Conservation (phyloP, 2,113 vertebrate species). For the Aegotheles bennettii region DNA sequence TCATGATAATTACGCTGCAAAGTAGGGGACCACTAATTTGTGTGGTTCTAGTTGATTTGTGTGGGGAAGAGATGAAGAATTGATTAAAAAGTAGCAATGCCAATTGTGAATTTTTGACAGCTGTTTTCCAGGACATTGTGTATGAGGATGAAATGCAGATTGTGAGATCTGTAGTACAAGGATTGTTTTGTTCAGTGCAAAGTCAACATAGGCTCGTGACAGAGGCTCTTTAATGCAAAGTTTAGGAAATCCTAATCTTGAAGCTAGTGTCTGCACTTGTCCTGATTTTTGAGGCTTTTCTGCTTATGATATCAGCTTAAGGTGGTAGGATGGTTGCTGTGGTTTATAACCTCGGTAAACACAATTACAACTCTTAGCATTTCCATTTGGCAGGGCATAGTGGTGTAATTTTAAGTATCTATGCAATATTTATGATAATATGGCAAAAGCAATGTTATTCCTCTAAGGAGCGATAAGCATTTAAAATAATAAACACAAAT, state of each 20-base stretch:
- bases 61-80: accelerated
- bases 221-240: background rate
- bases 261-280: background rate
- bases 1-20: accelerated
- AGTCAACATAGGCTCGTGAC: background rate
- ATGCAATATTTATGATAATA: background rate
- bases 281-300: background rate
- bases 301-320: background rate
- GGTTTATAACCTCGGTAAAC: background rate
- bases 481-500: background rate
- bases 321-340: background rate
- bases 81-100: background rate
- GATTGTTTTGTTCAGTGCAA: background rate
- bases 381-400: background rate
- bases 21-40: background rate
- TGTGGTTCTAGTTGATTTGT: background rate
- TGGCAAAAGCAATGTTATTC: background rate
- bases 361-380: background rate
- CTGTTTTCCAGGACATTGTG: background rate
- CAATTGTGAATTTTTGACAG: background rate
- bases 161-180: background rate
- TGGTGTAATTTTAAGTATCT: background rate
- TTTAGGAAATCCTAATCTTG: background rate
- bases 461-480: background rate
- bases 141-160: background rate